These are phyloP conservation scores for Chrysomela aeneicollis DNA, from an alignment of 2,888 invertebrate species.

Conservation along the genomic window DNA sequence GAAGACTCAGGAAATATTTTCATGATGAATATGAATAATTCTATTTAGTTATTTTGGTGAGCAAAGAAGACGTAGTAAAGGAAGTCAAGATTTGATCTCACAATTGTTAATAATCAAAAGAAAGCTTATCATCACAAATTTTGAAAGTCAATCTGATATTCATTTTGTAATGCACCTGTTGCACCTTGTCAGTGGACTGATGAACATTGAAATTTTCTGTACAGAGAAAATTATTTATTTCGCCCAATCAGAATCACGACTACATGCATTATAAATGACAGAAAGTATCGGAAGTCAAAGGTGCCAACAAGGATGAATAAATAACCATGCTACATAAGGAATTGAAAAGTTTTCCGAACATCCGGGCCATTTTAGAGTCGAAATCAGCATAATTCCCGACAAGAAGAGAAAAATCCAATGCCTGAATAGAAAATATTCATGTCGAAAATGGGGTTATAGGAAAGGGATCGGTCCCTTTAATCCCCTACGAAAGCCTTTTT, in stretches of 20 bases:
- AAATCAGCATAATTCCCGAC: not conserved
- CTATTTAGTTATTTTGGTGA: too few species aligned
- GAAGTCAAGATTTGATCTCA: too few species aligned
- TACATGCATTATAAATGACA: not conserved
- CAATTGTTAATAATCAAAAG: too few species aligned
- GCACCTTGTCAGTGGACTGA: too few species aligned
- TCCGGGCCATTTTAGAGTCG: not conserved
- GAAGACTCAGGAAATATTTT: too few species aligned
- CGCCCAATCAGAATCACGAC: not conserved
- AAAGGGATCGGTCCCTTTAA: slow-evolving; percentile 19
- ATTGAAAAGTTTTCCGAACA: not conserved
- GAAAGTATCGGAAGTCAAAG: not conserved
- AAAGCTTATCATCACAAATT: too few species aligned
- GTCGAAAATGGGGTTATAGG: slow-evolving; percentile 16
- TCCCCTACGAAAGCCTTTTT: slow-evolving; percentile 13
- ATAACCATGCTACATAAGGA: not conserved
- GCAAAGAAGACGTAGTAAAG: too few species aligned
- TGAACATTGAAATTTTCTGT: too few species aligned
- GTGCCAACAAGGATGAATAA: not conserved
- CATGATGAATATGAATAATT: too few species aligned
- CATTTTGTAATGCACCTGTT: too few species aligned
- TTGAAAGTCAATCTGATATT: too few species aligned
- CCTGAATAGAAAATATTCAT: slow-evolving; percentile 21
- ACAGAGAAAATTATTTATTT: too few species aligned
- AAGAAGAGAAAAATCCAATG: not conserved